Evolutionary conservation across 2,888 invertebrate genomes (phyloP).

Genomic region (Drosophila peninsularis): DNA sequence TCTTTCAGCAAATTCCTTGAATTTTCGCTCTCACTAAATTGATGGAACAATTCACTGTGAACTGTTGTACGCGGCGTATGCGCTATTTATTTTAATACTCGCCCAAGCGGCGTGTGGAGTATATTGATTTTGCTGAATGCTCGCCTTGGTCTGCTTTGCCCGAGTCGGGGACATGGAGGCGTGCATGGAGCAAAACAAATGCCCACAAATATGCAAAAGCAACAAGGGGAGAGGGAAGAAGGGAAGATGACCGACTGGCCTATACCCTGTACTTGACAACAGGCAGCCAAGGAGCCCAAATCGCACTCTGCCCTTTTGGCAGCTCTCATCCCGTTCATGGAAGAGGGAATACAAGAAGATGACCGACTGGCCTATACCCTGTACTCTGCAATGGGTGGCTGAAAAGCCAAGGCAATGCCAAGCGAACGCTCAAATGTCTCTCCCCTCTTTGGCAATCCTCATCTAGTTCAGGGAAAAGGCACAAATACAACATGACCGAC

Average conservation of each 20-base stretch:
- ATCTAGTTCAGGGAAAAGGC: too few relatives aligned
- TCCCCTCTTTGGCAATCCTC: too few relatives aligned
- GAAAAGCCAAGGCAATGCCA: too few relatives aligned
- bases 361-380: too few relatives aligned
- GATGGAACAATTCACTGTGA: not conserved
- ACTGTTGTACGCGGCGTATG: too few relatives aligned
- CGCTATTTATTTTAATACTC: too few relatives aligned
- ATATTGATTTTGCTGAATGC: not conserved
- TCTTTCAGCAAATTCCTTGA: not conserved
- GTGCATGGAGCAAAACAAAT: conserved; percentile 10
- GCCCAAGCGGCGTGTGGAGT: not conserved
- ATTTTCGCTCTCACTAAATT: not conserved
- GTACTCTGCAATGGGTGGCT: too few relatives aligned
- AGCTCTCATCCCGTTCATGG: too few relatives aligned
- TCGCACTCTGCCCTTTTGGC: too few relatives aligned
- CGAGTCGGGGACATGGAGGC: not conserved
- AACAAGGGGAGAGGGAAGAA: not conserved
- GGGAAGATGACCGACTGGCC: not conserved
- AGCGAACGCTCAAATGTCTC: too few relatives aligned
- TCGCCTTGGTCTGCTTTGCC: not conserved
- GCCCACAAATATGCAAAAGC: conserved; percentile 51
- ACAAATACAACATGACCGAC: too few relatives aligned
- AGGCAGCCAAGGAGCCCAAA: not conserved
- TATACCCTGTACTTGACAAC: not conserved
- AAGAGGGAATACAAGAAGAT: too few relatives aligned